Conservation (phyloP, 2,113 vertebrate genomes). For the Butastur rufipennis region DNA sequence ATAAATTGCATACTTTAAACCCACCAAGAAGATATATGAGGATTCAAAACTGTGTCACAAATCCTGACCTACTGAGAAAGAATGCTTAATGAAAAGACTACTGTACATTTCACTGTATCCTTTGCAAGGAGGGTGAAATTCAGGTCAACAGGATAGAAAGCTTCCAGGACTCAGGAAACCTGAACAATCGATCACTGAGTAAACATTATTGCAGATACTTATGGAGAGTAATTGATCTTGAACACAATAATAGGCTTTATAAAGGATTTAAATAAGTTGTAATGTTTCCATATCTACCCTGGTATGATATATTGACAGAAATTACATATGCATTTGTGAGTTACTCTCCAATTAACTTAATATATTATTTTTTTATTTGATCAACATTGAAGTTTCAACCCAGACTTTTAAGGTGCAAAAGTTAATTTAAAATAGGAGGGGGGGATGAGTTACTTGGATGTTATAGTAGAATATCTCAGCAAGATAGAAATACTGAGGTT, state of each 20-base stretch:
- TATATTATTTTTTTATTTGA: not conserved
- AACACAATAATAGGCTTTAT: conserved; percentile 47
- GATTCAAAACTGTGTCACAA: conserved; percentile 62
- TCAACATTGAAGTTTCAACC: not conserved
- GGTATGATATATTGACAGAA: not conserved
- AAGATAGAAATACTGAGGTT: not conserved
- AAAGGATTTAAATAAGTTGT: conserved; percentile 4
- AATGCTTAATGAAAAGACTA: conserved; percentile 65
- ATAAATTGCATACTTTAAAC: conserved; percentile 63
- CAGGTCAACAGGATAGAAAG: conserved; percentile 57
- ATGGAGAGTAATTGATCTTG: conserved; percentile 19
- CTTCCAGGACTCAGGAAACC: conserved; percentile 57
- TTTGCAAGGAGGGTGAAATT: conserved; percentile 64
- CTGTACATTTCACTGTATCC: conserved; percentile 64
- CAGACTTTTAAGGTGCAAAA: not conserved
- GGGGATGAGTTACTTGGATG: not conserved
- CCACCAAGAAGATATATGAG: conserved; percentile 58
- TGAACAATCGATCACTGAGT: conserved; percentile 56
- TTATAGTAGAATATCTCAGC: not conserved
- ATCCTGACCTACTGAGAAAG: conserved; percentile 60
- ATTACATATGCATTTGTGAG: not conserved
- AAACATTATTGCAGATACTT: conserved; percentile 57
- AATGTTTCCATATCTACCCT: not conserved
- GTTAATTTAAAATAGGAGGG: not conserved
- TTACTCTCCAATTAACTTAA: not conserved